Base-by-base conservation (phyloP, 1,140 invertebrate species). In the Calliphora vicina region DNA sequence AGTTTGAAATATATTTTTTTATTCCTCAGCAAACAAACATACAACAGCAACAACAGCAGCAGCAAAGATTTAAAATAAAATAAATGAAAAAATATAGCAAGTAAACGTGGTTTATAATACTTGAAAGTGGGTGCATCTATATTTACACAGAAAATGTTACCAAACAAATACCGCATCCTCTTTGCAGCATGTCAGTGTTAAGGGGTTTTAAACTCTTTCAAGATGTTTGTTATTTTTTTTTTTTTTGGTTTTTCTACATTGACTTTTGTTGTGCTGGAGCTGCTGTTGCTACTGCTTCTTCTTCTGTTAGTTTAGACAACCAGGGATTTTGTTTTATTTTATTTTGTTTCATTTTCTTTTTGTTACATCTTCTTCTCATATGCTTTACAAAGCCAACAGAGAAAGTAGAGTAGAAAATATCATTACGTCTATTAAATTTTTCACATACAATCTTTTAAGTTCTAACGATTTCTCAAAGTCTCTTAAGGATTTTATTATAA, bases 361-460 rank as follows among this genome's bases (percentile, higher is more conserved):
- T 50, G 45, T 50, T 3, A 13, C 12, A 50, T 50, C 12, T 35
- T n/a, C 17, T 35, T 29, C 27, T 74, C 15, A 15, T 9, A 17
- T 50, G 45, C 12, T 17, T 50, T 50, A 50, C 45, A 50, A 50
- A n/a, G 13, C 1, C 35, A 67, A 67, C 6, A 67, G 61, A 67
- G 20, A 67, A 23, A 67, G 61, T 35, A 35, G 5, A 8, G 10
- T 35, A 78, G 74, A 78, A 78, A 78, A 78, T 43, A 43, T 78
- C 74, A 78, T 78, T 78, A 78, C 35, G 42, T 23, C 74, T 78
- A 78, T 78, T 78, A 45, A 78, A 78, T 78, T 78, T 42, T 78
- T 78, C 74, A 78, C 20, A 78, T 67, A 78, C 35, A 43, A 78
- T 45, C 74, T 78, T 45, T 78, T 43, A 42, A 43, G n/a, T 78